Base-by-base conservation (phyloP, 1,140 invertebrate genomes). In the Anastrepha ludens region DNA sequence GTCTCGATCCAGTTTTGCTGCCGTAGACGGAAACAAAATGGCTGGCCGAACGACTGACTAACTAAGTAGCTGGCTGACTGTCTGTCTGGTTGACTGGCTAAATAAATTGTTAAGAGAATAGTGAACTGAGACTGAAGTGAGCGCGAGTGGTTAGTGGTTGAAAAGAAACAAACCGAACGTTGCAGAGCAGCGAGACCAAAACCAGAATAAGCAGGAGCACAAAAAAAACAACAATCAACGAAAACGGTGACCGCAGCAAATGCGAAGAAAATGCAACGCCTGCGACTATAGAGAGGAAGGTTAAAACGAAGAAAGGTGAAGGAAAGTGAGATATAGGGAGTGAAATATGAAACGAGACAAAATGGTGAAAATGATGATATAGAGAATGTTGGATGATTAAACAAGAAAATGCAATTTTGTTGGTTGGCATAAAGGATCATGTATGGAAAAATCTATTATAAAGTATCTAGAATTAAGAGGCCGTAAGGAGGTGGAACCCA, bases 11-110 rank as follows among this genome's bases (percentile, higher is more conserved):
- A 81, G 74, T 47, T 81, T 81, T 81, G 74, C 47, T 81, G 47
- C 47, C 47, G 50, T 81, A 55, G 74, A 81, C 74, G 47, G 74
- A 81, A 81, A 81, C 74, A 81, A 81, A 81, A 81, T 81, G 74
- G 74, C 74, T 81, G 74, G 47, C n/a, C 74, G 47, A 81, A 81
- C n/a, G 9, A 81, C 74, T n/a, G n/a, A 81, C 74, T 58, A 20
- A 55, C 74, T 70, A 20, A 44, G 7, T 70, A 4, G 41, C 39
- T 81, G 74, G 44, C 47, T 78, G 44, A 44, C 39, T 70, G 67
- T 3, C 67, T 44, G 67, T 4, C 74, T 67, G 29, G 29, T 9
- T 70, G 74, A n/a, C 44, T 50, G 47, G 74, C 74, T 50, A 81
- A 81, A 81, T 81, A 81, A 58, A 47, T 81, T 44, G 74, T 81